These are phyloP conservation scores for Rhinophrynus dorsalis DNA, from an alignment of 2,797 vertebrate genomes.

Conservation along the genomic window DNA sequence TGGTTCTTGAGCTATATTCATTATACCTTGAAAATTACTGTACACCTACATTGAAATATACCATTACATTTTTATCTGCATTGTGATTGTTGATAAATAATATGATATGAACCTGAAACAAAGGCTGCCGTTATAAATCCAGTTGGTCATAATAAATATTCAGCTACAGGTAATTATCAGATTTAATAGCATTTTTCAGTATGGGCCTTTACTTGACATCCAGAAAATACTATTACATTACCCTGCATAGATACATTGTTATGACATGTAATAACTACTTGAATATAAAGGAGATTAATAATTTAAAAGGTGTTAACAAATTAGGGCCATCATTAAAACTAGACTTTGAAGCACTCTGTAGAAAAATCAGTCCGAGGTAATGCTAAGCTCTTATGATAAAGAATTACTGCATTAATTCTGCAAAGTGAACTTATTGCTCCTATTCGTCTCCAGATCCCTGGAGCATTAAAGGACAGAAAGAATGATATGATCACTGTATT, in stretches of 20 bases:
- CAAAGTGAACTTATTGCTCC: slow-evolving; percentile 98
- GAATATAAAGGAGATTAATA: slow-evolving; percentile 99
- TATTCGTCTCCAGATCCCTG: slow-evolving; percentile 93
- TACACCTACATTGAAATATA: neutral
- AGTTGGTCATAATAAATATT: slow-evolving; percentile 95
- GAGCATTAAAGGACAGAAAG: slow-evolving; percentile 91
- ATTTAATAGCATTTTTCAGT: slow-evolving; percentile 94
- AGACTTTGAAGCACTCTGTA: slow-evolving; percentile 97
- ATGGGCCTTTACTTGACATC: slow-evolving; percentile 90
- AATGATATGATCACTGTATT: slow-evolving; percentile 90
- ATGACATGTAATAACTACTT: slow-evolving; percentile 99
- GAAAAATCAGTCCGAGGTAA: slow-evolving; percentile 98
- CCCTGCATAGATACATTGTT: slow-evolving; percentile 98
- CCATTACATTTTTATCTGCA: slow-evolving; percentile 17
- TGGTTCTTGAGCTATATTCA: neutral
- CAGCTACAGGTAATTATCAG: slow-evolving; percentile 98
- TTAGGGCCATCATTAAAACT: slow-evolving; percentile 99
- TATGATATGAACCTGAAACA: slow-evolving; percentile 26
- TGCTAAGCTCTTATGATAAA: slow-evolving; percentile 92
- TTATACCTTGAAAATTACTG: neutral
- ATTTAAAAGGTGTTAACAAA: slow-evolving; percentile 99
- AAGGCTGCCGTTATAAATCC: slow-evolving; percentile 78
- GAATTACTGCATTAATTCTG: slow-evolving; percentile 99
- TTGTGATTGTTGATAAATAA: slow-evolving; percentile 38
- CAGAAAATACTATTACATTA: slow-evolving; percentile 98